A percentile compares a stretch with the other conserved stretches of the same genome.
Conservation (phyloP, 1,140 invertebrate species). For the Aphaenogaster rudis region DNA sequence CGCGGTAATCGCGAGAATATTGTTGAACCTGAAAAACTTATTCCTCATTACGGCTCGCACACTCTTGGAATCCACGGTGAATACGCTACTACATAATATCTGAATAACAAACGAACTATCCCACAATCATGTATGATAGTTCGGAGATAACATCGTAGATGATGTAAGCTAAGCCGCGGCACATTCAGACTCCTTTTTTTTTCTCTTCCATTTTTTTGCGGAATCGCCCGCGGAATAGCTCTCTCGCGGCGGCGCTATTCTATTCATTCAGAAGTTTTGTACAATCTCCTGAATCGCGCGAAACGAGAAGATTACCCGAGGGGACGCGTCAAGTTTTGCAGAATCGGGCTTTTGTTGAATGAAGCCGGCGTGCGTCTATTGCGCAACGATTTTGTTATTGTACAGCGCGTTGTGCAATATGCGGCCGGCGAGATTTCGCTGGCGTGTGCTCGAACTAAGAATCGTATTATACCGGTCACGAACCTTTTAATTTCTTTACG, state of each 20-base stretch:
- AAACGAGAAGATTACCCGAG: not conserved
- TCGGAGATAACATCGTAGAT: slow-evolving; percentile 43
- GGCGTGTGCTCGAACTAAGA: slow-evolving; percentile 32
- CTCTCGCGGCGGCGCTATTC: slow-evolving; percentile 12
- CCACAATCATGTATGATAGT: slow-evolving; percentile 54
- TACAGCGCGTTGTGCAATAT: not conserved
- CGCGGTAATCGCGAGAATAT: slow-evolving; percentile 24
- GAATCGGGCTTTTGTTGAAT: slow-evolving; percentile 12
- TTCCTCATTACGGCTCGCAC: not conserved
- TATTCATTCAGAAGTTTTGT: slow-evolving; percentile 45
- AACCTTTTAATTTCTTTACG: slow-evolving; percentile 42
- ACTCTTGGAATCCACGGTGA: slow-evolving; percentile 27
- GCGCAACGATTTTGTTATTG: slow-evolving; percentile 27
- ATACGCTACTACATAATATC: slow-evolving; percentile 7
- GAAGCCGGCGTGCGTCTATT: not conserved
- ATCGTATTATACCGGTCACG: slow-evolving; percentile 28
- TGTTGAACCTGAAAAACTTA: slow-evolving; percentile 31
- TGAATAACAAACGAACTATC: slow-evolving; percentile 55
- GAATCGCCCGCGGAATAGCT: slow-evolving; percentile 15
- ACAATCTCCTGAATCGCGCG: slow-evolving; percentile 32
- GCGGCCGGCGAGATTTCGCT: slow-evolving; percentile 8
- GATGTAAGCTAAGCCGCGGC: slow-evolving; percentile 36
- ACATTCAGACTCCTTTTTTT: slow-evolving; percentile 53
- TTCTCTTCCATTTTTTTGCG: not conserved
- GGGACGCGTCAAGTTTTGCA: slow-evolving; percentile 13